Percentiles rank a stretch among this genome's conserved stretches.
These are phyloP conservation scores for Pandemis heparana DNA, from an alignment of 2,888 invertebrate genomes.

Conservation along the genomic window DNA sequence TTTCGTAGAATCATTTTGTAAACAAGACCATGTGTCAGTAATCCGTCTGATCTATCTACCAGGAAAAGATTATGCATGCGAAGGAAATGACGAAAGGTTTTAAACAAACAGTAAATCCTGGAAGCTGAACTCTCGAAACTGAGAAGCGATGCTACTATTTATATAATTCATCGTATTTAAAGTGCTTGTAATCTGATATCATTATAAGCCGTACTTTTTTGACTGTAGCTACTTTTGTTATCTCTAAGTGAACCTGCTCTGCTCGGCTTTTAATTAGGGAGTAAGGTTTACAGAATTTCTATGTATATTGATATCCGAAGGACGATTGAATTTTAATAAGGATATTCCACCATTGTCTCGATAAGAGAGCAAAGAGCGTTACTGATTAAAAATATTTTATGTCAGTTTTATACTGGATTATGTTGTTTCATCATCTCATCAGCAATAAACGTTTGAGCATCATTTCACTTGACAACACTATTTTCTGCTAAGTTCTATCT, in stretches of 20 bases:
- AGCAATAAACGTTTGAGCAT: no score
- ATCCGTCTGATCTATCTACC: conserved; percentile 43
- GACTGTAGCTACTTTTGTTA: neutral
- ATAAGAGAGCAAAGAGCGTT: neutral
- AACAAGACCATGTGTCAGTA: conserved; percentile 37
- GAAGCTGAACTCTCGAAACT: neutral
- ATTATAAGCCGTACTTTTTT: neutral
- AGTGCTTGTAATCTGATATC: neutral
- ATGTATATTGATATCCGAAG: neutral
- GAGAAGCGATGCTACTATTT: neutral
- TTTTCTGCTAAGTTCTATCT: no score
- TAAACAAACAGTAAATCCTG: conserved; percentile 9
- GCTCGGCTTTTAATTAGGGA: conserved; percentile 1
- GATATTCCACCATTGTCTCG: neutral
- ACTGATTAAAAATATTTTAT: neutral
- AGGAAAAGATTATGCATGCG: conserved; percentile 45
- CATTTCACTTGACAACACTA: no score
- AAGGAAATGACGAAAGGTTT: conserved; percentile 18
- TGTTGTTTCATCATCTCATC: no score
- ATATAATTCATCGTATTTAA: neutral
- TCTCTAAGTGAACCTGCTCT: neutral
- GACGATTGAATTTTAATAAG: neutral
- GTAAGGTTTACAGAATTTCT: neutral
- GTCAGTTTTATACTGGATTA: neutral
- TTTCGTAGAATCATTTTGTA: conserved; percentile 39